These are phyloP conservation scores for Uloborus plumipes DNA, from an alignment of 2,888 invertebrate genomes.

Conservation along the genomic window DNA sequence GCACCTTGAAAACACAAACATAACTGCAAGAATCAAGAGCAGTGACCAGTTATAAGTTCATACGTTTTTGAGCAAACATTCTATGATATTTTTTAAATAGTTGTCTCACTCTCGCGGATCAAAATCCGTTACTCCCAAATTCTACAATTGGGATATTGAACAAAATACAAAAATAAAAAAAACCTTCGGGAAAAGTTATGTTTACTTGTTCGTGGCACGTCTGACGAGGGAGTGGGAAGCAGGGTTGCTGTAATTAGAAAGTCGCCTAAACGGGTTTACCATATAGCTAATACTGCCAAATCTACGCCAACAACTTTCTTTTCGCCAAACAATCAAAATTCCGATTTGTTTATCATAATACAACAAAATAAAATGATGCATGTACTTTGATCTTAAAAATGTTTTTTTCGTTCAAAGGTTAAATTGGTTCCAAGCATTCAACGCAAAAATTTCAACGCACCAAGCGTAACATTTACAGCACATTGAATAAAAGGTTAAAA, in stretches of 20 bases:
- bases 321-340: too few species aligned
- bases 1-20: constrained; percentile 1
- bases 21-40: neutral
- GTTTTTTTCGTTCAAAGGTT: too few species aligned
- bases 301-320: too few species aligned
- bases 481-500: too few species aligned
- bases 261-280: too few species aligned
- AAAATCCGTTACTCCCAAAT: neutral
- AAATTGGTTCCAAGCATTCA: too few species aligned
- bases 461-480: too few species aligned
- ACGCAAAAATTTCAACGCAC: too few species aligned
- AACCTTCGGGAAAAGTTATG: constrained; percentile 40
- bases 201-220: constrained; percentile 50
- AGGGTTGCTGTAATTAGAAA: constrained; percentile 15
- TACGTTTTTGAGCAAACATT: neutral
- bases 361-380: too few species aligned
- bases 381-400: too few species aligned
- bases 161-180: constrained; percentile 19
- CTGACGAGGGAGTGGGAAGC: constrained; percentile 28
- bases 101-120: neutral
- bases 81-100: neutral
- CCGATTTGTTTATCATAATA: too few species aligned
- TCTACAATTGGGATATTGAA: neutral
- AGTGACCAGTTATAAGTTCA: neutral
- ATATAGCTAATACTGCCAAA: too few species aligned